These are phyloP conservation scores for Festucalex cinctus DNA, from an alignment of 2,113 vertebrate genomes.

Conservation along the genomic window DNA sequence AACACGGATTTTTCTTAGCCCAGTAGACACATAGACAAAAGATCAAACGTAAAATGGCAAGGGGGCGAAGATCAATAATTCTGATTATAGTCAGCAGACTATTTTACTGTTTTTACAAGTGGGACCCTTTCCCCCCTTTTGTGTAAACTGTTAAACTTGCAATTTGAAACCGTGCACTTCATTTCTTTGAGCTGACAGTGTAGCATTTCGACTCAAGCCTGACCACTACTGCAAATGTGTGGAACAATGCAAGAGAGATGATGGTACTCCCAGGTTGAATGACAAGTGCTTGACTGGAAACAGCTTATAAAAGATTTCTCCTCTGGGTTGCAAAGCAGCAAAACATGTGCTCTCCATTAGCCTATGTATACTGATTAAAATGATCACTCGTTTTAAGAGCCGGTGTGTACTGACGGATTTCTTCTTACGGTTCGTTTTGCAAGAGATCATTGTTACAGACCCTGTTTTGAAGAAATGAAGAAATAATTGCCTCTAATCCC, in stretches of 20 bases:
- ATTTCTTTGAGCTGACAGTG: slow-evolving; percentile 89
- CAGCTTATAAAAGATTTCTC: slow-evolving; percentile 78
- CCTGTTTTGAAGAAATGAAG: slow-evolving; percentile 65
- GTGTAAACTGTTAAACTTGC: slow-evolving; percentile 96
- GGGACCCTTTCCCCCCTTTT: slow-evolving; percentile 86
- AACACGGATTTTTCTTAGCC: slow-evolving; percentile 36
- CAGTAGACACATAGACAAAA: slow-evolving; percentile 77
- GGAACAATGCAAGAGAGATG: slow-evolving; percentile 61
- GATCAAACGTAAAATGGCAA: slow-evolving; percentile 48
- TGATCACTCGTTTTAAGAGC: slow-evolving; percentile 74
- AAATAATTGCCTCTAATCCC: slow-evolving; percentile 54
- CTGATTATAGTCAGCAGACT: slow-evolving; percentile 79
- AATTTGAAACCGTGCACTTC: slow-evolving; percentile 97
- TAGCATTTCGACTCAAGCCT: slow-evolving; percentile 83
- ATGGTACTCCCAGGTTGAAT: slow-evolving; percentile 83
- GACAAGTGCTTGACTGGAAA: slow-evolving; percentile 85
- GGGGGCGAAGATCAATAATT: slow-evolving; percentile 49
- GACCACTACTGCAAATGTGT: slow-evolving; percentile 78
- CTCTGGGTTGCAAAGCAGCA: slow-evolving; percentile 62
- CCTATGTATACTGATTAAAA: slow-evolving; percentile 57
- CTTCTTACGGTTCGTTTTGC: slow-evolving; percentile 69
- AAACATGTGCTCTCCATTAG: slow-evolving; percentile 62
- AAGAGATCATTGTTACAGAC: slow-evolving; percentile 82
- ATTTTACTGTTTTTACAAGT: slow-evolving; percentile 76
- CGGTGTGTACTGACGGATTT: slow-evolving; percentile 71